phyloP scores from a whole-genome alignment of 2,888 invertebrate genomes.

The Scaptomyza tumidula region DNA sequence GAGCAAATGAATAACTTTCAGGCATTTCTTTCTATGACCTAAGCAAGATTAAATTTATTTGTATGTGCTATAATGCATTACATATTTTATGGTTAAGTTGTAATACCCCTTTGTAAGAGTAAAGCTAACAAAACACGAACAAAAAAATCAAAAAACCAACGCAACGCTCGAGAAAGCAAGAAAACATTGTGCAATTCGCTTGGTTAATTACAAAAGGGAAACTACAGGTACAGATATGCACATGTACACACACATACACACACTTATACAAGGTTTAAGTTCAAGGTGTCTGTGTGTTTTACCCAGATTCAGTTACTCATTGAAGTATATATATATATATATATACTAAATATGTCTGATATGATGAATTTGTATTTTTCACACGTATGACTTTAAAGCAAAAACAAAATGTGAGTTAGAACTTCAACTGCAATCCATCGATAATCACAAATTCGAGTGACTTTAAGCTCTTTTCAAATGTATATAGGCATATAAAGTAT shows the following conservation, averaged over 20 bases:
- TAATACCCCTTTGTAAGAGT: conserved; percentile 7
- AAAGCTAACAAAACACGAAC: conserved; percentile 6
- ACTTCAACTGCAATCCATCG: conserved; percentile 15
- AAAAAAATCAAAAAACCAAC: conserved; percentile 4
- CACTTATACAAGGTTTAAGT: too few relatives aligned
- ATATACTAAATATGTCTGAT: not conserved
- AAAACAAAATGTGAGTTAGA: conserved; percentile 36
- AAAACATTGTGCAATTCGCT: conserved; percentile 57
- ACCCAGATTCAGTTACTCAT: conserved; percentile 45
- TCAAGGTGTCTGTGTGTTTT: conserved; percentile 28
- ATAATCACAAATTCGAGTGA: not conserved
- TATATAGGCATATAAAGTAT: not conserved
- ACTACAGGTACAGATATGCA: conserved; percentile 20
- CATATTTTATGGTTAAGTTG: not conserved
- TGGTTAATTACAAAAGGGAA: conserved; percentile 55
- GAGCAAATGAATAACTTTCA: too few relatives aligned
- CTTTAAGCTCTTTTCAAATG: not conserved
- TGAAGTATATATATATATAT: not conserved
- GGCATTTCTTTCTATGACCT: not conserved
- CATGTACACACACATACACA: too few relatives aligned
- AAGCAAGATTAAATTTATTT: too few relatives aligned
- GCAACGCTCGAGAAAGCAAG: conserved; percentile 66
- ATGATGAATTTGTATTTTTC: conserved; percentile 17
- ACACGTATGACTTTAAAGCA: conserved; percentile 25
- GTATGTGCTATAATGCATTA: not conserved